These are phyloP conservation scores for Sinosuthora webbiana DNA, from an alignment of 2,113 vertebrate species.

Conservation along the genomic window DNA sequence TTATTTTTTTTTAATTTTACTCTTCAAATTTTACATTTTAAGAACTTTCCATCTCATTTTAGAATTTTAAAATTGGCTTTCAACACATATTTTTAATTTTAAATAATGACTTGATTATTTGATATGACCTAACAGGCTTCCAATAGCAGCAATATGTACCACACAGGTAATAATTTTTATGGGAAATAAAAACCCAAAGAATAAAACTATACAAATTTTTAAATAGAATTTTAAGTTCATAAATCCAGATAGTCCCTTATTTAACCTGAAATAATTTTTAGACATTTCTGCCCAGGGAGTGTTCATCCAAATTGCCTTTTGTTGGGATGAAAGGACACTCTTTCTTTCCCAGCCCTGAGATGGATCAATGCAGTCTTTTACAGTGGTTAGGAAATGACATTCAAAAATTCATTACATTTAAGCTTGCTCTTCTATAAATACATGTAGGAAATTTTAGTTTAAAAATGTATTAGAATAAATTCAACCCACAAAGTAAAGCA, in stretches of 20 bases:
- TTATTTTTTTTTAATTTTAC: neutral
- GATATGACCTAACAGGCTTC: neutral
- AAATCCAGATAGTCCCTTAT: neutral
- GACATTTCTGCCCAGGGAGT: neutral
- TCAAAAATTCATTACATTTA: neutral
- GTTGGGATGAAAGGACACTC: neutral
- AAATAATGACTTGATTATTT: neutral
- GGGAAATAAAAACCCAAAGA: fast-evolving
- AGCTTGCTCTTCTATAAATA: neutral
- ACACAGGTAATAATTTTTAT: neutral
- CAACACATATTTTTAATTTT: neutral
- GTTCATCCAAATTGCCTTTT: neutral
- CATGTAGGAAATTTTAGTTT: neutral
- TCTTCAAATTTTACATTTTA: neutral
- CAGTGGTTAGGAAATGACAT: neutral
- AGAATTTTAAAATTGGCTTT: neutral
- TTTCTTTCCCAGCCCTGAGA: neutral
- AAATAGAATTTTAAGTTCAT: neutral
- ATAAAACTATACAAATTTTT: neutral
- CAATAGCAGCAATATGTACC: neutral
- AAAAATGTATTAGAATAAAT: neutral
- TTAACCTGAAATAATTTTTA: neutral
- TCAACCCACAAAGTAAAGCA: neutral
- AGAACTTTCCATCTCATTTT: neutral
- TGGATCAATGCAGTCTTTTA: neutral